Percentiles rank a stretch among this genome's conserved stretches.
Conservation (phyloP, 2,888 invertebrate genomes). For the Toxonevra muliebris region DNA sequence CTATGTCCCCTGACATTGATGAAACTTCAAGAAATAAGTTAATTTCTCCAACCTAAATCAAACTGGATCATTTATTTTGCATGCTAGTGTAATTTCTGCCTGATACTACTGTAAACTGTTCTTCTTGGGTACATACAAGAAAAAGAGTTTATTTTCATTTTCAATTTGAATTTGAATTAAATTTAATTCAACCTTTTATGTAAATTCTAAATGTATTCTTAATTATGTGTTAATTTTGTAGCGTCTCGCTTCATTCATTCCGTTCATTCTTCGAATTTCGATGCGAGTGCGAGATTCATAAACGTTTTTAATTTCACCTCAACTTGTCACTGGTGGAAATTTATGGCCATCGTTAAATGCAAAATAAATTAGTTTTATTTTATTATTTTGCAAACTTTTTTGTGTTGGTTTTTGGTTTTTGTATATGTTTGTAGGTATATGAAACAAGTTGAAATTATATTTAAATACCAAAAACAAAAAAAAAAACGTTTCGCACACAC, state of each 20-base stretch:
- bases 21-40: no score
- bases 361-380: conserved; percentile 6
- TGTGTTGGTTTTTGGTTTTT: neutral
- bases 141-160: neutral
- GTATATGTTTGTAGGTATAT: neutral
- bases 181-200: neutral
- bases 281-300: neutral
- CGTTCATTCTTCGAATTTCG: neutral
- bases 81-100: no score
- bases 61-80: no score
- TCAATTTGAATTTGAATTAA: neutral
- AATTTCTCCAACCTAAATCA: no score
- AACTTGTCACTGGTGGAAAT: neutral
- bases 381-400: neutral
- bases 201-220: neutral
- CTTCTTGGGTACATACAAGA: no score
- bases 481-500: no score
- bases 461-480: neutral
- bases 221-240: conserved; percentile 2
- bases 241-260: neutral
- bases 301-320: neutral
- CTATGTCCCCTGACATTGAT: no score
- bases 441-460: neutral
- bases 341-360: neutral
- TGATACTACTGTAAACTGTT: no score